Evolutionary conservation across 2,113 vertebrate genomes (phyloP), one percentile per base, ranked within the genome.

Genomic region (Falcunculus frontatus): DNA sequence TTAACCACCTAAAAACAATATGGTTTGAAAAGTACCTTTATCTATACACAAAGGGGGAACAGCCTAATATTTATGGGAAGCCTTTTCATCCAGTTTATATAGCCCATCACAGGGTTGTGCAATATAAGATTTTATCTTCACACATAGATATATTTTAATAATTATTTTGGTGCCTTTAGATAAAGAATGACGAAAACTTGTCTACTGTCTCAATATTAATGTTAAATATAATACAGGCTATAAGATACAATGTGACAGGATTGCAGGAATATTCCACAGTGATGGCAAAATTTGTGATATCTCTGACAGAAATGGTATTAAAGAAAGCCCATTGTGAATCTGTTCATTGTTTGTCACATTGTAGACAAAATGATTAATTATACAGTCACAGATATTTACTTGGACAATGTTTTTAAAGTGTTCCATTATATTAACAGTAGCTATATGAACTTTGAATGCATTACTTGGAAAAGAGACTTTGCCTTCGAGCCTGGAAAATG

Each of bases 231-330:
- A 72, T 81, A 68, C 22, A 63, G 13, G 10, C 11, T 83, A 26
- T 81, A 90, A 84, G 64, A 90, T 49, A 67, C 19, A 57, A 14
- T 64, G 65, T 78, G 83, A 72, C 56, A 89, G 29, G 52, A 68
- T 33, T 84, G 22, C 39, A 82, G 56, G 60, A 77, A 69, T 77
- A 74, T 88, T 81, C 77, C 8, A 4, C n/a, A 35, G 46, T 77
- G 70, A 83, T 56, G 64, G 35, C 1, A 8, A 87, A 87, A 89
- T 76, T 91, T 87, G 65, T 78, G 32, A 56, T 84, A n/a, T 92
- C 42, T 92, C 52, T 94, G 87, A 90, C 39, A 93, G 83, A 94
- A 95, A 67, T 46, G 21, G 42, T 89, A 78, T 87, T 95, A 87
- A 87, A 84, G 42, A 70, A 94, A 95, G 29, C 8, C 33, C 20